A percentile compares a stretch with the other conserved stretches of the same genome.
These are phyloP conservation scores for Pelagia noctiluca DNA, from an alignment of 30 jellyfish, hydroid and myxozoan species.

Conservation along the genomic window DNA sequence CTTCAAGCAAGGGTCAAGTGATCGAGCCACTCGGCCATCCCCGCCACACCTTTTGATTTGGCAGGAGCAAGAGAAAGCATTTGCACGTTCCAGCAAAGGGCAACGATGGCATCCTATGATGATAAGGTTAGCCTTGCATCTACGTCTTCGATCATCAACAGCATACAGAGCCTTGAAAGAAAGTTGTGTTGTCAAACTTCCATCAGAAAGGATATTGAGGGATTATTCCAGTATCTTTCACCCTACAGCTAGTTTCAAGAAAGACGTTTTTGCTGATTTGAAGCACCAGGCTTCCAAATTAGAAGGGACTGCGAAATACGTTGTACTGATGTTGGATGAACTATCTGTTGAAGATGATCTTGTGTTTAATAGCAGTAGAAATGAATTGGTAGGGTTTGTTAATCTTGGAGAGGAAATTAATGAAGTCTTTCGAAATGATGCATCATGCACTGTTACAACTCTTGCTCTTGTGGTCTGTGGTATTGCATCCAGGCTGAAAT, in stretches of 20 bases:
- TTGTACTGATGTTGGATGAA: conserved; percentile 49
- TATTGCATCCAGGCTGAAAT: conserved; percentile 8
- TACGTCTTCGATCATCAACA: conserved; percentile 44
- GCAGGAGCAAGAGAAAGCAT: conserved; percentile 42
- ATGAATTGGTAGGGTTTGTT: conserved; percentile 20
- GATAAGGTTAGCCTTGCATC: conserved; percentile 55
- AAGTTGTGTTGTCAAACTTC: conserved; percentile 40
- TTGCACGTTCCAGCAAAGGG: conserved; percentile 19
- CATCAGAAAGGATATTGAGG: conserved; percentile 45
- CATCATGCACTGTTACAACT: neutral
- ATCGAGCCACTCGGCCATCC: no score
- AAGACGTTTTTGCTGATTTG: conserved; percentile 43
- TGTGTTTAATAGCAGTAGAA: conserved; percentile 6
- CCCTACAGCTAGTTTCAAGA: conserved; percentile 48
- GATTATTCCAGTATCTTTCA: conserved; percentile 46
- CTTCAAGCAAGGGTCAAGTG: no score
- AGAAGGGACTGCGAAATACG: conserved; percentile 33
- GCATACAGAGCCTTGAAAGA: conserved; percentile 47
- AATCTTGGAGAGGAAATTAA: conserved; percentile 14
- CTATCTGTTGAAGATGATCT: conserved; percentile 29
- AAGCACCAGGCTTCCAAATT: conserved; percentile 46
- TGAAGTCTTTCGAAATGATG: conserved; percentile 4
- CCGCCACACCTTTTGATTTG: no score
- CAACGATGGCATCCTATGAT: conserved; percentile 50
- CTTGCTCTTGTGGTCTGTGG: conserved; percentile 25